Evolutionary conservation across 2,888 invertebrate species (phyloP), one percentile per base, ranked within the genome.

Genomic region (Amblyteles armatorius): DNA sequence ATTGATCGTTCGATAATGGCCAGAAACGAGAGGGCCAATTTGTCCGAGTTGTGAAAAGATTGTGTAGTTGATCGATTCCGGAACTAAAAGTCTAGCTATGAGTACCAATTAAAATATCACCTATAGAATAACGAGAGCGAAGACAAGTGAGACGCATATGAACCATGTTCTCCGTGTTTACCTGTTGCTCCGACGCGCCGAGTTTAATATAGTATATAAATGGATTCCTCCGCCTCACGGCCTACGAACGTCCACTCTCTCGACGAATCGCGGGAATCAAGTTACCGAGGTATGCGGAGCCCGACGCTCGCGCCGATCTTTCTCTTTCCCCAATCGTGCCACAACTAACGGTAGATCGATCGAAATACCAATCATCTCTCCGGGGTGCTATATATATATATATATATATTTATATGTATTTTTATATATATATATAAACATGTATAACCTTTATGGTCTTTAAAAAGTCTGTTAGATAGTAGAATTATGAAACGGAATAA

Each of bases 301-400:
- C 50, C 71, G 60, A 71, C 72, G 67, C 19, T 40, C 33, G n/a
- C 6, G 36, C 65, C 79, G 65, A 44, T 67, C 67, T 19, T 69
- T 81, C 71, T 72, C 73, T 60, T 50, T 60, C 72, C 60, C 29
- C 63, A 68, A 78, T 81, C 78, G 81, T 65, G 68, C 69, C 81
- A 44, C 81, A 73, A 50, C 81, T 84, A 84, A 84, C 84, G 84
- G 84, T 79, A 82, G 82, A 84, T 84, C 79, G 84, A 84, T 84
- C 84, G 84, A 84, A 84, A 84, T 84, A 84, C 84, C 84, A 82
- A 84, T 84, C 82, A 82, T 84, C 79, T 69, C 55, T 79, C 79
- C 78, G 65, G 82, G 84, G 74, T 74, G 81, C 63, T 40, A 36
- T 67, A 72, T 52, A 19, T 50, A 63, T 9, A 40, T 40, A 40